Base-by-base conservation (phyloP, 2,888 invertebrate genomes). In the Boloria euphrosyne region DNA sequence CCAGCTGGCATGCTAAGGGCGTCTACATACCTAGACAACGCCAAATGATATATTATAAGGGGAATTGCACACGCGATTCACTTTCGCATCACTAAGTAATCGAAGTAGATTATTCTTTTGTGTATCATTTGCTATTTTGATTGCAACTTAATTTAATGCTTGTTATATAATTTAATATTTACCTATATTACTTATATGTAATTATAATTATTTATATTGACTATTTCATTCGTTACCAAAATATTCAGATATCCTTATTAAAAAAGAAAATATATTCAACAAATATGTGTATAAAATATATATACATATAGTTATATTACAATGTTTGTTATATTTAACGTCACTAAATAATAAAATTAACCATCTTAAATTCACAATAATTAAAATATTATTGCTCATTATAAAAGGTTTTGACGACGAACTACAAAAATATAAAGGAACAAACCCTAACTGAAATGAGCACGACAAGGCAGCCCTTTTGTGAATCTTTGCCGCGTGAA, bases 1-100 rank as follows among this genome's bases (percentile, higher is more conserved):
- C 71, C 71, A 69, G 72, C 71, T 72, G 72, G 62, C 71, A 59
- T 66, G 70, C 59, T 68, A 65, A 71, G 69, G 71, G 69, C 64
- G 67, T 68, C 66, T 70, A 65, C 64, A 66, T 67, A 71, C 70
- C 70, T 70, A 70, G 68, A 68, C 68, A 61, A 57, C 60, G 65
- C 60, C 67, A 67, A 69, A 68, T 70, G 70, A 70, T 70, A 68
- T 68, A 70, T 66, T 63, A 46, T 63, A 68, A 70, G 66, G 70
- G 70, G 68, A 50, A 46, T 54, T 70, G 44, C 53, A 68, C 67
- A 70, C 70, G 70, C 70, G 70, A 70, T 68, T 58, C 63, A 62
- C 52, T 68, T 70, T 70, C 49, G 68, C 68, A 70, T 62, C 65
- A 60, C 59, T 65, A 63, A 66, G 51, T 68, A 65, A 63, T 63